Conservation (phyloP, 2,113 vertebrate genomes). For the Albula glossodonta region DNA sequence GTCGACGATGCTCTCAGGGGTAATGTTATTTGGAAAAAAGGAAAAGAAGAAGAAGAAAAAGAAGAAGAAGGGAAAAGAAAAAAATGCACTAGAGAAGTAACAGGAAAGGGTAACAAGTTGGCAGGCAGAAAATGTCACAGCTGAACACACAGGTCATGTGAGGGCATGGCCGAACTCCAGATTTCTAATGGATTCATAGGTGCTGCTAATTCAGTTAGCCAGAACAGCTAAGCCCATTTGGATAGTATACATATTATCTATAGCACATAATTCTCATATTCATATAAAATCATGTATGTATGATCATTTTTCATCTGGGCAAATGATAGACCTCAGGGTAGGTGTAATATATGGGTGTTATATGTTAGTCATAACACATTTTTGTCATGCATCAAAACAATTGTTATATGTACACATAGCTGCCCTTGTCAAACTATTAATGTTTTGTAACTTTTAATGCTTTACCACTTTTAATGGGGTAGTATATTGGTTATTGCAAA, state of each 20-base stretch:
- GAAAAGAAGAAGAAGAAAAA: background rate
- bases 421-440: background rate
- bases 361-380: background rate
- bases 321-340: too few relatives aligned
- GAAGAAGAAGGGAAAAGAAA: background rate
- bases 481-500: background rate
- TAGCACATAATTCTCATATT: background rate
- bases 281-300: background rate
- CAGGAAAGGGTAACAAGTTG: background rate
- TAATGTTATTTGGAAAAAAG: background rate
- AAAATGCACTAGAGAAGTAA: background rate
- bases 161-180: background rate
- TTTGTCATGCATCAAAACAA: background rate
- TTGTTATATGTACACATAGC: background rate
- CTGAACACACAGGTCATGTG: background rate
- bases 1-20: conserved; percentile 3
- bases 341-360: background rate
- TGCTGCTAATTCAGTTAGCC: background rate
- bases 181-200: background rate
- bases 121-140: background rate
- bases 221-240: too few relatives aligned
- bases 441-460: background rate
- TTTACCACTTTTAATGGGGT: background rate
- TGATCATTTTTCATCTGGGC: background rate
- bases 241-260: too few relatives aligned